A percentile compares a stretch with the other conserved stretches of the same genome.
Evolutionary conservation across 2,113 vertebrate genomes (phyloP).

Genomic region (Neolamprologus modestus): DNA sequence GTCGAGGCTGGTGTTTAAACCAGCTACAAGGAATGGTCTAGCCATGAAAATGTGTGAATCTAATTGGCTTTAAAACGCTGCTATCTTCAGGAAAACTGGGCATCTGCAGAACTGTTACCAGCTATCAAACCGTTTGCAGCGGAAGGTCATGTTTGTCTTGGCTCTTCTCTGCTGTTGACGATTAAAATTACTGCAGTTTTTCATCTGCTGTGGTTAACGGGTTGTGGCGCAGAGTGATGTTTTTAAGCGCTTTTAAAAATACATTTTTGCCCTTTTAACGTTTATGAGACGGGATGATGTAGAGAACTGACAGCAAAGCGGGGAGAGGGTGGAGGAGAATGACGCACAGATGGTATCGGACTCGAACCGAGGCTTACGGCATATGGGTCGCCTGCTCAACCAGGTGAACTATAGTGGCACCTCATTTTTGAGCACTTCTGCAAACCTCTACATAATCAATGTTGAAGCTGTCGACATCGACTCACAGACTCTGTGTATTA

Average conservation of each 20-base stretch:
- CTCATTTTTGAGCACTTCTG: neutral
- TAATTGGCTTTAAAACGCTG: neutral
- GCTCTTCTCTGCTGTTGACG: neutral
- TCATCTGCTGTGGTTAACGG: neutral
- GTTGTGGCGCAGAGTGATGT: neutral
- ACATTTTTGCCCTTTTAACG: neutral
- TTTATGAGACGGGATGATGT: neutral
- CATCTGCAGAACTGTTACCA: neutral
- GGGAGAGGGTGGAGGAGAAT: neutral
- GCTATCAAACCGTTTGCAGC: neutral
- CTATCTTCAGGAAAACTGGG: neutral
- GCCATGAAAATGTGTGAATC: neutral
- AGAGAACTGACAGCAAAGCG: neutral
- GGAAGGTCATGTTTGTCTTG: neutral
- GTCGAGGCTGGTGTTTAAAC: neutral
- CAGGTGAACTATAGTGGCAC: neutral
- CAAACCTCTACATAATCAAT: conserved; percentile 31
- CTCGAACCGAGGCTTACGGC: neutral
- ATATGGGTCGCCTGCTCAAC: neutral
- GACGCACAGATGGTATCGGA: neutral
- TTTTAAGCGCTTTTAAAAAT: neutral
- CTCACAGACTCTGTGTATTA: conserved; percentile 50
- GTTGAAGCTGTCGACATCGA: conserved; percentile 31
- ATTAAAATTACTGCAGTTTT: neutral
- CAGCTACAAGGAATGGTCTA: neutral